A percentile compares a stretch with the other conserved stretches of the same genome.
These are phyloP conservation scores for Malurus elegans DNA, from an alignment of 2,113 vertebrate species.

Conservation along the genomic window DNA sequence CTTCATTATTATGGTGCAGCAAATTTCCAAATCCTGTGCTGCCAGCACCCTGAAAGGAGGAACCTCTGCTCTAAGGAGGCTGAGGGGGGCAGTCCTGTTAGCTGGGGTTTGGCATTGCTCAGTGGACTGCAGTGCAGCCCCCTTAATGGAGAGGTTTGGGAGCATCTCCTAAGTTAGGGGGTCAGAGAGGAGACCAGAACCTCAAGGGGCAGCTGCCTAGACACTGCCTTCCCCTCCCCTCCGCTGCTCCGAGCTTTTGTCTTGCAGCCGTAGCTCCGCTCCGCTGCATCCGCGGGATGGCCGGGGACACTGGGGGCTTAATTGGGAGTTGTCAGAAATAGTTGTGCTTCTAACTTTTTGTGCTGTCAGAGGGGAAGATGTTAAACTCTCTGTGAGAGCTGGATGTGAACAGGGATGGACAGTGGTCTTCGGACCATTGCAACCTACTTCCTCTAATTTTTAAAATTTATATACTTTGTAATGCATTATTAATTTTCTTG, in stretches of 20 bases:
- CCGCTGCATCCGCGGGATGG: background rate
- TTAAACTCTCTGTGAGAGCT: constrained; percentile 9
- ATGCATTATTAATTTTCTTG: constrained; percentile 71
- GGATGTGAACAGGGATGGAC: constrained; percentile 24
- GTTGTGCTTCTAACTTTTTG: constrained; percentile 1
- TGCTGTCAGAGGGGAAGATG: background rate
- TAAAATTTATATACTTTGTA: constrained; percentile 64
- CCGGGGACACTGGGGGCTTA: background rate
- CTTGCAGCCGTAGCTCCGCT: background rate
- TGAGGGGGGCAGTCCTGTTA: background rate
- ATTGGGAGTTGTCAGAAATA: constrained; percentile 31
- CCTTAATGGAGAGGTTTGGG: background rate
- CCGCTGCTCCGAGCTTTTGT: background rate
- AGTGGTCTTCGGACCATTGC: constrained; percentile 62
- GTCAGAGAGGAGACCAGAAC: background rate
- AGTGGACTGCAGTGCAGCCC: background rate
- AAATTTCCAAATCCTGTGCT: background rate
- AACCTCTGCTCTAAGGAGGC: background rate
- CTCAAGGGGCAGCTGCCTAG: constrained; percentile 7
- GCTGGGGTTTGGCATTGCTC: background rate
- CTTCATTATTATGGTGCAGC: background rate
- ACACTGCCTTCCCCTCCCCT: background rate
- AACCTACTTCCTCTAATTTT: constrained; percentile 63
- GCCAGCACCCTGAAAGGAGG: background rate
- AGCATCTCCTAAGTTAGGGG: background rate